Evolutionary conservation across 2,797 vertebrate genomes (phyloP).

Genomic region (Gallinago nigripennis): DNA sequence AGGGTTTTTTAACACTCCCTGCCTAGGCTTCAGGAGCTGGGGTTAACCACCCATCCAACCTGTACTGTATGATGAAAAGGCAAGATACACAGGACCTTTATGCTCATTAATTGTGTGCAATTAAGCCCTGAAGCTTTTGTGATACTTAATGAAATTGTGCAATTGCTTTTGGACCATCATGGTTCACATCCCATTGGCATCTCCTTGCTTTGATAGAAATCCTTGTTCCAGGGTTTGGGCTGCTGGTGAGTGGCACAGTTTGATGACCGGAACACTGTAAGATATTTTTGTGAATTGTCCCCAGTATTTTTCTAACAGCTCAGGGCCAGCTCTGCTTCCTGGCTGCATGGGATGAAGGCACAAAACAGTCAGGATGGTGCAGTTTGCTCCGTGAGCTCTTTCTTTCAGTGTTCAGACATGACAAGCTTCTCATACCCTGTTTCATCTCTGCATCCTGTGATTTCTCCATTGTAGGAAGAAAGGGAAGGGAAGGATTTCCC

Average conservation of each 20-base stretch:
- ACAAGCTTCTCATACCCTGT: background rate
- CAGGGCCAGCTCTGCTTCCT: background rate
- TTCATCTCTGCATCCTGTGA: background rate
- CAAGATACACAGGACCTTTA: background rate
- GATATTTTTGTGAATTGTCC: background rate
- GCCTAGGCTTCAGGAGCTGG: background rate
- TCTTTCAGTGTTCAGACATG: background rate
- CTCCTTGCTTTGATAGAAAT: background rate
- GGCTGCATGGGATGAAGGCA: rapidly evolving
- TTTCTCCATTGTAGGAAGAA: background rate
- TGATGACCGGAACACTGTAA: background rate
- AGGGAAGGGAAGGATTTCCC: background rate
- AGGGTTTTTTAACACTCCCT: background rate
- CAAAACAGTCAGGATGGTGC: background rate
- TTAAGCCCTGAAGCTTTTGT: slow-evolving; percentile 15
- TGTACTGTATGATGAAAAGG: background rate
- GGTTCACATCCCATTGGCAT: background rate
- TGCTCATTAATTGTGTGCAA: background rate
- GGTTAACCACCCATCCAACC: background rate
- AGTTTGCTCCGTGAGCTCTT: background rate
- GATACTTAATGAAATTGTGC: background rate
- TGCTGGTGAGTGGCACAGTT: rapidly evolving
- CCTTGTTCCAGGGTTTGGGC: background rate
- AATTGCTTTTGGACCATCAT: background rate
- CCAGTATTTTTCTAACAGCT: background rate